Percentiles rank a stretch among this genome's conserved stretches.
These are phyloP conservation scores for Sebastolobus alascanus DNA, from an alignment of 2,797 vertebrate species.

Conservation along the genomic window DNA sequence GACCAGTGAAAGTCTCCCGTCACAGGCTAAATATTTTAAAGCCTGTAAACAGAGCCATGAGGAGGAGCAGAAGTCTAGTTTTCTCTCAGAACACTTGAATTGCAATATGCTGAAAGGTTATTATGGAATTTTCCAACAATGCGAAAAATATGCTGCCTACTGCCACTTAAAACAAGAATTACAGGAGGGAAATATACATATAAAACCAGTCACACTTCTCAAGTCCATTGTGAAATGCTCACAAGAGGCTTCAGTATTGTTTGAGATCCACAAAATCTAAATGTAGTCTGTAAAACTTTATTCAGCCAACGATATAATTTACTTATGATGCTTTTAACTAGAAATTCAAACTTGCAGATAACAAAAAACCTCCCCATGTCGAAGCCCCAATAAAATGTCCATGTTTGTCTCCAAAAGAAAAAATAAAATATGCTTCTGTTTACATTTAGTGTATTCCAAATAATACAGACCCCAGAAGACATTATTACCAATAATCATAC, in stretches of 20 bases:
- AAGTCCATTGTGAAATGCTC: background rate
- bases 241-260: background rate
- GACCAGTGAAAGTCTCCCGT: too few relatives aligned
- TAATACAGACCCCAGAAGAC: background rate
- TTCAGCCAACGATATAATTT: background rate
- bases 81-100: too few relatives aligned
- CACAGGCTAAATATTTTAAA: too few relatives aligned
- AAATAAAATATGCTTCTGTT: background rate
- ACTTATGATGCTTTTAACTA: background rate
- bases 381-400: background rate
- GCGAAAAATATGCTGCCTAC: too few relatives aligned
- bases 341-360: background rate
- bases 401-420: background rate
- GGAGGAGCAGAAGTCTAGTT: too few relatives aligned
- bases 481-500: background rate
- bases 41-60: too few relatives aligned
- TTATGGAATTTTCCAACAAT: too few relatives aligned
- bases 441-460: background rate
- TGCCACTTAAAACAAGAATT: too few relatives aligned
- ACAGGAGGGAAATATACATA: too few relatives aligned
- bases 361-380: background rate
- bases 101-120: too few relatives aligned
- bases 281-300: background rate
- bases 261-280: background rate
- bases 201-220: too few relatives aligned